These are phyloP conservation scores for Conchocele bisecta DNA, from an alignment of 2,888 invertebrate species.

Conservation along the genomic window DNA sequence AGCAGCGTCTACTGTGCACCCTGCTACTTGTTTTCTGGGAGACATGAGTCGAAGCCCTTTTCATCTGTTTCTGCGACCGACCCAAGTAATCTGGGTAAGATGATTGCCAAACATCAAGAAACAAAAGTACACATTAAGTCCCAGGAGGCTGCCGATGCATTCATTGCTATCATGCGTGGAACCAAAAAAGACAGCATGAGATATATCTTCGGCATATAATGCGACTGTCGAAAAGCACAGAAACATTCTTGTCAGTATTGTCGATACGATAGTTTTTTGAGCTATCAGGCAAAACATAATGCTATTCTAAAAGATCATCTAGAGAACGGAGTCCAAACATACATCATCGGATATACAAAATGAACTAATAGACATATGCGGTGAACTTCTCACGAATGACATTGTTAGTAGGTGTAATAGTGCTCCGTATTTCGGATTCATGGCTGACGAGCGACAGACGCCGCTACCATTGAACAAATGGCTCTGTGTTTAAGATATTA, in stretches of 20 bases:
- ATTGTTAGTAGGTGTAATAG: slow-evolving; percentile 10
- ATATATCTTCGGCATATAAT: neutral
- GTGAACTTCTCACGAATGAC: neutral
- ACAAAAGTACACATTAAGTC: no score
- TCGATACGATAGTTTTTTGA: slow-evolving; percentile 32
- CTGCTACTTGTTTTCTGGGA: no score
- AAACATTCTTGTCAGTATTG: slow-evolving; percentile 10
- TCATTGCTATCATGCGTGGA: slow-evolving; percentile 3
- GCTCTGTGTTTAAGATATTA: slow-evolving; percentile 18
- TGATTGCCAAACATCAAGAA: neutral
- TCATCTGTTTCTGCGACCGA: slow-evolving; percentile 2
- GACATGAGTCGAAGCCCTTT: neutral
- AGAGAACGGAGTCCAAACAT: no score
- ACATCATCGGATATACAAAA: slow-evolving; percentile 15
- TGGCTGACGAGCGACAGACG: slow-evolving; percentile 29
- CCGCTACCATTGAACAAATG: slow-evolving; percentile 34
- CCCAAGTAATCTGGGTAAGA: slow-evolving; percentile 11
- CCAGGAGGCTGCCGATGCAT: slow-evolving; percentile 18
- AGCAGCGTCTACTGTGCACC: no score
- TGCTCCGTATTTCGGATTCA: slow-evolving; percentile 17
- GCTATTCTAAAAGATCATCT: no score
- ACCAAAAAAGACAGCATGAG: slow-evolving; percentile 1
- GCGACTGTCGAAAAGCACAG: neutral
- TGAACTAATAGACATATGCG: slow-evolving; percentile 16
- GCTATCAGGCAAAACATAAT: slow-evolving; percentile 14